Evolutionary conservation across 2,888 invertebrate species (phyloP), one percentile per base, ranked within the genome.

Genomic region (Beris morrisii): DNA sequence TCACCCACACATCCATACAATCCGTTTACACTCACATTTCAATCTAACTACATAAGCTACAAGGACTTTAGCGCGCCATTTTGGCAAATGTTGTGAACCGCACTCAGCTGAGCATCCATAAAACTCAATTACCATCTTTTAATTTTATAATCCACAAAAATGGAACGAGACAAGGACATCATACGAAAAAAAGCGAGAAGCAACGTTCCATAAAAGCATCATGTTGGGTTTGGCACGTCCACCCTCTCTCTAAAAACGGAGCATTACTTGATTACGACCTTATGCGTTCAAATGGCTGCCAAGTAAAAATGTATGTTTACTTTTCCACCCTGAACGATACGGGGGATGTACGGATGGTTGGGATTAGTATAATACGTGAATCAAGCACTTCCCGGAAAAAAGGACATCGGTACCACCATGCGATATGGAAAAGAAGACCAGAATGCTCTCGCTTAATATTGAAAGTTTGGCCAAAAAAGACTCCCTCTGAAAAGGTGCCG

Each of bases 121-220:
- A 67, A 67, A 67, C 63, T 56, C 67, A 67, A 67, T 67, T 67
- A 64, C 67, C 67, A 67, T 67, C 64, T 67, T 64, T 67, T 67
- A 67, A 67, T 67, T 67, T 67, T 64, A 67, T 67, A 64, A 64
- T 64, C 67, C 57, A 48, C 43, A 22, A 22, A 45, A 54, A 32
- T 54, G 59, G 63, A 57, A 57, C 46, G 50, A 50, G 50, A 31
- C 31, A 46, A 31, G 13, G 32, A 38, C 32, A 15, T 48, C 52
- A 28, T 1, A 15, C 1, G 9, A 3, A 31, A 54, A 31, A 12
- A 54, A 28, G 54, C 7, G 52, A 22, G 7, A 52, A 22, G 52
- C 22, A 38, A 38, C 38, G 9, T 31, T 31, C n/a, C 32, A 31
- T 54, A 31, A 31, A 31, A 54, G 54, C 31, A 31, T 31, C 54